These are phyloP conservation scores for Tortricodes alternella DNA, from an alignment of 2,888 invertebrate species.

Conservation along the genomic window DNA sequence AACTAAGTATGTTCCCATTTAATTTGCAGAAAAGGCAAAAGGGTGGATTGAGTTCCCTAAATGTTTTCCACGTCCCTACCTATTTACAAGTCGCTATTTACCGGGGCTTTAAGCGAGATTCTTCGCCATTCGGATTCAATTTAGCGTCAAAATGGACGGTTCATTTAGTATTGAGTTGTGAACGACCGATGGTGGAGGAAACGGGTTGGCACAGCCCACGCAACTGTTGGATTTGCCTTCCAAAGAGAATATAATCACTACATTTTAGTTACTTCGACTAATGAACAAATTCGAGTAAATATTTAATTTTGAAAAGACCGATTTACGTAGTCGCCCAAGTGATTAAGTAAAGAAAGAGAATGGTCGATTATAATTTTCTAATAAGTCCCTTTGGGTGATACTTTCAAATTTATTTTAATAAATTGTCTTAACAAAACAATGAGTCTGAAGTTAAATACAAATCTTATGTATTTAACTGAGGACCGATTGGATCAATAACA, in stretches of 20 bases:
- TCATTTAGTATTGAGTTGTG: constrained; percentile 51
- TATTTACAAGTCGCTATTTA: constrained; percentile 75
- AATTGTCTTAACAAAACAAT: no score
- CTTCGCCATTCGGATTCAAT: constrained; percentile 73
- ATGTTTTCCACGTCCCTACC: constrained; percentile 66
- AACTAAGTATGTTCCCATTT: constrained; percentile 58
- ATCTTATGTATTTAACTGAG: no score
- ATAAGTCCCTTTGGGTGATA: no score
- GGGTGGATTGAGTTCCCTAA: constrained; percentile 66
- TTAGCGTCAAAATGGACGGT: constrained; percentile 71
- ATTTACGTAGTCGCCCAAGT: background rate
- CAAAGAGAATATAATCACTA: no score
- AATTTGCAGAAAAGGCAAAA: constrained; percentile 73
- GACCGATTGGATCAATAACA: no score
- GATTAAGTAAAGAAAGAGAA: background rate
- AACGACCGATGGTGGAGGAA: background rate
- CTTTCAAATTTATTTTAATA: no score
- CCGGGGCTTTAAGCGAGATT: constrained; percentile 61
- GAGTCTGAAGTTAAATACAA: no score
- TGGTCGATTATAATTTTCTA: background rate
- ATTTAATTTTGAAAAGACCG: constrained; percentile 1
- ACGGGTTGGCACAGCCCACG: no score
- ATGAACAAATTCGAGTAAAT: constrained; percentile 1
- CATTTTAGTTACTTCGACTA: constrained; percentile 9
- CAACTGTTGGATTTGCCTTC: no score